Base-by-base conservation (phyloP, 1,140 invertebrate species). In the Danaus plexippus region DNA sequence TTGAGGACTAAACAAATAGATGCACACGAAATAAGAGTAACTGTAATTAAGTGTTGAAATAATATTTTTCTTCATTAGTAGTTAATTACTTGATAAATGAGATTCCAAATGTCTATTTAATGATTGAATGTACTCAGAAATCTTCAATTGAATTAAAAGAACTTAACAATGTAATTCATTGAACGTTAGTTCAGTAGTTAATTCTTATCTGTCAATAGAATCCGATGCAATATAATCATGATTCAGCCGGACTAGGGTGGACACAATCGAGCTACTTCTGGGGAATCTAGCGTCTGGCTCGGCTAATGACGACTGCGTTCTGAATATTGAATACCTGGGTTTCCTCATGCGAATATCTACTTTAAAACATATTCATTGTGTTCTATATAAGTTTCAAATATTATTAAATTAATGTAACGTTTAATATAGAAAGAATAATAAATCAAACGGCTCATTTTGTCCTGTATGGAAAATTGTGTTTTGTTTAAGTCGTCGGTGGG, bases 211-310 rank as follows among this genome's bases (percentile, higher is more conserved):
- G 52, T 61, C 50, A 63, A 66, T 73, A 54, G 61, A 65, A 47
- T 67, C 52, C 46, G 51, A 47, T 69, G 53, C 67, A 51, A 72
- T 61, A 52, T 61, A 72, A 80, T 80, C 73, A 77, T 80, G 79
- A 80, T 79, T 77, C 75, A 77, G 67, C 55, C 61, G 68, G 67
- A 70, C 63, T 66, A 52, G 61, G 54, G 63, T 64, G 57, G 69
- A 64, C 69, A 71, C 67, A 73, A 63, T 73, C 62, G 73, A 56
- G 63, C 70, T 72, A 69, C 73, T 82, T 78, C 67, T 75, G 73
- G 77, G 75, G 73, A 77, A 79, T 81, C 72, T 69, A 71, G 72
- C 74, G 81, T 81, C 77, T 79, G 75, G 75, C 68, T 69, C 72
- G 71, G 69, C 76, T 83, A 81, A 82, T 85, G 81, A 82, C 66